Evolutionary conservation across 2,113 vertebrate species (phyloP).

Genomic region (Myxocyprinus asiaticus): DNA sequence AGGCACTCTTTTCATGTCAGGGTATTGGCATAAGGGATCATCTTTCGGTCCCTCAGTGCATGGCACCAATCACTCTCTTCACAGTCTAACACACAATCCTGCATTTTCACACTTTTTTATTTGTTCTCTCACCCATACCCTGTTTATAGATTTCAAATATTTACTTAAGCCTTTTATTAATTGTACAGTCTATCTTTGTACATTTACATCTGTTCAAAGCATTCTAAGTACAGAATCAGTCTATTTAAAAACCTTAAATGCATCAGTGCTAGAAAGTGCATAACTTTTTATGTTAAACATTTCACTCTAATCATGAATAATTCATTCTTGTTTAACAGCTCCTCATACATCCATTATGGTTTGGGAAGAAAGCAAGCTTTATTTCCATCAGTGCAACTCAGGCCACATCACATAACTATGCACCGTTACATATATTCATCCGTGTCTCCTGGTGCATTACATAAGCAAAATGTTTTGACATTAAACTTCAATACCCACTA

Average conservation of each 20-base stretch:
- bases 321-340: constrained; percentile 36
- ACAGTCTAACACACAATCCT: too few relatives aligned
- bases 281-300: constrained; percentile 5
- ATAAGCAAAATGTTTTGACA: constrained; percentile 35
- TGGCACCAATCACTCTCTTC: neutral
- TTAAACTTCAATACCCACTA: constrained; percentile 40
- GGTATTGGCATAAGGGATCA: constrained; percentile 12
- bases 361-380: constrained; percentile 10
- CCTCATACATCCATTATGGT: constrained; percentile 26
- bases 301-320: constrained; percentile 43
- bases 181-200: too few relatives aligned
- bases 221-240: too few relatives aligned
- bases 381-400: constrained; percentile 19
- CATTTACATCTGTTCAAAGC: too few relatives aligned
- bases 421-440: constrained; percentile 38
- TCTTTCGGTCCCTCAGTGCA: neutral
- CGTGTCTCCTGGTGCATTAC: constrained; percentile 17
- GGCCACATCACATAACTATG: constrained; percentile 39
- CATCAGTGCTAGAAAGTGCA: neutral
- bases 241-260: too few relatives aligned
- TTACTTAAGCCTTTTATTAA: too few relatives aligned
- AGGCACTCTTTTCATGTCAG: neutral
- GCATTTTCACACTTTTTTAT: too few relatives aligned
- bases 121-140: too few relatives aligned
- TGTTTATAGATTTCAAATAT: too few relatives aligned